Evolutionary conservation across 2,113 vertebrate genomes (phyloP).

Genomic region (Lontra canadensis): DNA sequence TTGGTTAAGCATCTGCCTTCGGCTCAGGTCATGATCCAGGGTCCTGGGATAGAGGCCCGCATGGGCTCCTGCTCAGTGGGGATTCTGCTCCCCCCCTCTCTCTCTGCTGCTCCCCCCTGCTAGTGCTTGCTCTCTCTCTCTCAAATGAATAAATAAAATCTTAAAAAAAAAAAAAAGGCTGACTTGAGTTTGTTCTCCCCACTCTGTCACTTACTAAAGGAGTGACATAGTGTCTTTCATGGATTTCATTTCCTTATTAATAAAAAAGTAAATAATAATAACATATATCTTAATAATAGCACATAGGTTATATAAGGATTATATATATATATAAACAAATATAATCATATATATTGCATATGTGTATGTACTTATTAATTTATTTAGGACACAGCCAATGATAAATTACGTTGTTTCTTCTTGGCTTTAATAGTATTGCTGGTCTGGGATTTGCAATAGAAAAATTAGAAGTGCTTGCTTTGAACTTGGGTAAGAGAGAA

Average conservation of each 20-base stretch:
- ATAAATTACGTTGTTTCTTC: not conserved
- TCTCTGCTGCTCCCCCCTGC: too few species aligned
- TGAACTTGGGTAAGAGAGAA: not conserved
- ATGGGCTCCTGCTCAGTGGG: too few species aligned
- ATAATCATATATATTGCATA: not conserved
- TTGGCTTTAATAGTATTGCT: not conserved
- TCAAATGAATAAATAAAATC: too few species aligned
- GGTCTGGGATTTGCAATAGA: not conserved
- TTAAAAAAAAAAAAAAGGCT: not conserved
- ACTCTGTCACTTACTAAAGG: not conserved
- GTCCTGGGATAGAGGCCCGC: too few species aligned
- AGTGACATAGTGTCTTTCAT: not conserved
- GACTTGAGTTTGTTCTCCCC: not conserved
- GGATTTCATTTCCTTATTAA: not conserved
- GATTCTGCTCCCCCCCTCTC: too few species aligned
- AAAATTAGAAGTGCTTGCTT: not conserved
- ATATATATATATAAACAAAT: not conserved
- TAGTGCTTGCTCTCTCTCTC: too few species aligned
- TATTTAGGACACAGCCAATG: not conserved
- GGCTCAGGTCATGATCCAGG: too few species aligned
- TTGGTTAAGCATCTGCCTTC: too few species aligned
- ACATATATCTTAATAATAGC: not conserved
- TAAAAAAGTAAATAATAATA: not conserved
- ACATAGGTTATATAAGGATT: not conserved
- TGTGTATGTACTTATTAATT: not conserved